phyloP scores from a whole-genome alignment of 2,797 vertebrate genomes.

The Hydrolagus colliei region DNA sequence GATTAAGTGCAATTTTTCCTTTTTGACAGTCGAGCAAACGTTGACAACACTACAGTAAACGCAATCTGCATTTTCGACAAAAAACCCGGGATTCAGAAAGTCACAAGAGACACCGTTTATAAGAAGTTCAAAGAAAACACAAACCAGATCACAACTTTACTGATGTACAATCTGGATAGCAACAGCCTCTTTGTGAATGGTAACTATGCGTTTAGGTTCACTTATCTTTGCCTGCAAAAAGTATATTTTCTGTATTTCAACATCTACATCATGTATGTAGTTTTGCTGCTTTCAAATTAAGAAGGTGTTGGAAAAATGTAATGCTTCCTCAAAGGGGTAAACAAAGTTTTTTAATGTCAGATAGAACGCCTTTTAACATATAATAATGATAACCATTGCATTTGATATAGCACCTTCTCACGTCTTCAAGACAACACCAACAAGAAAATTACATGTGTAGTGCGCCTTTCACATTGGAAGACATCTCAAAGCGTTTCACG shows the following conservation, averaged over 20 bases:
- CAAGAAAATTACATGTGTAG: no score
- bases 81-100: neutral
- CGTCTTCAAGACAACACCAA: no score
- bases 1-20: no score
- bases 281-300: neutral
- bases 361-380: no score
- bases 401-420: no score
- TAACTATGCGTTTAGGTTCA: neutral
- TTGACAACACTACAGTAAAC: neutral
- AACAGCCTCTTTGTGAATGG: neutral
- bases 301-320: neutral
- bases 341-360: neutral
- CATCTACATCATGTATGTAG: neutral
- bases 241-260: no score
- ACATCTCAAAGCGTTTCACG: no score
- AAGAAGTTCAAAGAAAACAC: neutral
- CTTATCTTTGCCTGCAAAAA: neutral
- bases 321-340: neutral
- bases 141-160: neutral
- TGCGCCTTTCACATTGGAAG: no score
- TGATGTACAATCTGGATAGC: neutral
- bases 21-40: slow-evolving; percentile 3
- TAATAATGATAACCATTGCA: no score
- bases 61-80: neutral
- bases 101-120: neutral